Conservation (phyloP, 2,888 invertebrate species). For the Mimumesa dahlbomi region DNA sequence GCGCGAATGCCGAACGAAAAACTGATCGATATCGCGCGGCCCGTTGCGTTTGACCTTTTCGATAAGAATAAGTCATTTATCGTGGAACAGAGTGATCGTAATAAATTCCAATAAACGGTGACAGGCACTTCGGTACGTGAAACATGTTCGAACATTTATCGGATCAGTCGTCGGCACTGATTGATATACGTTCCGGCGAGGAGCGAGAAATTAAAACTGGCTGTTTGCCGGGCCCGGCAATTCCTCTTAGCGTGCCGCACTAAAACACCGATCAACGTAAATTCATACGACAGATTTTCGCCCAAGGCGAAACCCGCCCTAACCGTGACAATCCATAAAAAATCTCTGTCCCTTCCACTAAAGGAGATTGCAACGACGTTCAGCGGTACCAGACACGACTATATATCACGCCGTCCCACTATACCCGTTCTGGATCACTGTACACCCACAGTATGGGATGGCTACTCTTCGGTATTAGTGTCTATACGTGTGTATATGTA, state of each 20-base stretch:
- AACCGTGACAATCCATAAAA: slow-evolving; percentile 53
- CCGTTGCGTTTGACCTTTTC: too few species aligned
- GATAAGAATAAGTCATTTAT: background rate
- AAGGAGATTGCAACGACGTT: slow-evolving; percentile 60
- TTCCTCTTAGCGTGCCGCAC: background rate
- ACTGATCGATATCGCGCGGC: too few species aligned
- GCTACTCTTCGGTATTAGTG: too few species aligned
- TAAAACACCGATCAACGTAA: slow-evolving; percentile 58
- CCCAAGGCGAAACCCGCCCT: slow-evolving; percentile 29
- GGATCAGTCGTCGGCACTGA: slow-evolving; percentile 32
- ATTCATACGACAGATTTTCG: slow-evolving; percentile 51
- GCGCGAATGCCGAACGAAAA: too few species aligned
- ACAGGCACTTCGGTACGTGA: slow-evolving; percentile 14
- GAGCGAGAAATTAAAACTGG: slow-evolving; percentile 35
- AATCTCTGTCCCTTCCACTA: slow-evolving; percentile 60
- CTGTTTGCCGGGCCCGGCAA: background rate
- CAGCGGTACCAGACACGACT: slow-evolving; percentile 50
- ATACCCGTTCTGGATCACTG: slow-evolving; percentile 42
- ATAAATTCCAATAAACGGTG: slow-evolving; percentile 42
- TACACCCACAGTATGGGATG: slow-evolving; percentile 20
- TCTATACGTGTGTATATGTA: background rate
- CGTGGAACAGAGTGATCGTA: slow-evolving; percentile 3
- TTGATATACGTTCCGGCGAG: slow-evolving; percentile 21
- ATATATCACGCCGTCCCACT: slow-evolving; percentile 51
- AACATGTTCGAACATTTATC: slow-evolving; percentile 13